Evolutionary conservation across 1,140 invertebrate species (phyloP), one percentile per base, ranked within the genome.

Genomic region (Piezodorus guildinii): DNA sequence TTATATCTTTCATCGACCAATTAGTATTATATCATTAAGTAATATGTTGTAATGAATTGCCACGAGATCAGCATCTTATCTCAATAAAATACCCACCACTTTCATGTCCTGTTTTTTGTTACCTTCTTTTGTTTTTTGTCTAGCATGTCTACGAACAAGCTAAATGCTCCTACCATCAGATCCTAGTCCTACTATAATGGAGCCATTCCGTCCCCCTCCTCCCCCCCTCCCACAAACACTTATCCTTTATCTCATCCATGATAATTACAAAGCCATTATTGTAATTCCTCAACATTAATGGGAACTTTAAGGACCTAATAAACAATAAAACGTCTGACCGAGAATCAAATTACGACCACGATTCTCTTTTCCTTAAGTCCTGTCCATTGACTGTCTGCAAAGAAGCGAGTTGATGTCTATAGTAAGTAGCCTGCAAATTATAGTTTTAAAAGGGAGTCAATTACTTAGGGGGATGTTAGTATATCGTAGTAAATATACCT

Each of bases 61-160:
- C 34, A 39, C 12, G 6, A 5, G n/a, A 23, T 15, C 54, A 3
- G 45, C 46, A 61, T 15, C 16, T 49, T 30, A n/a, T 15, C 61
- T 45, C 43, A 23, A 46, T 49, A 46, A 25, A 49, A 49, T 46
- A 21, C 43, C 34, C 62, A 34, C 56, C 52, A 34, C 51, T 63
- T 21, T 39, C 10, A 17, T 2, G 15, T 12, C 27, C n/a, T 58
- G 5, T 27, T 30, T 58, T 23, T 16, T 30, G 27, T 30, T 4
- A 30, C 27, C 27, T 30, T 8, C 52, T 2, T 21, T 56, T 27
- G 15, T 14, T 27, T 30, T 58, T 23, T 16, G 4, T 27, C 54
- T 16, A 12, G 23, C 30, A 54, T 23, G 43, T 2, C 21, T 21
- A 8, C 10, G n/a, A 49, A 49, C 46, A n/a, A 49, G 17, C 46